Base-by-base conservation (phyloP, 1,140 invertebrate species). In the Drosophila carrolli region DNA sequence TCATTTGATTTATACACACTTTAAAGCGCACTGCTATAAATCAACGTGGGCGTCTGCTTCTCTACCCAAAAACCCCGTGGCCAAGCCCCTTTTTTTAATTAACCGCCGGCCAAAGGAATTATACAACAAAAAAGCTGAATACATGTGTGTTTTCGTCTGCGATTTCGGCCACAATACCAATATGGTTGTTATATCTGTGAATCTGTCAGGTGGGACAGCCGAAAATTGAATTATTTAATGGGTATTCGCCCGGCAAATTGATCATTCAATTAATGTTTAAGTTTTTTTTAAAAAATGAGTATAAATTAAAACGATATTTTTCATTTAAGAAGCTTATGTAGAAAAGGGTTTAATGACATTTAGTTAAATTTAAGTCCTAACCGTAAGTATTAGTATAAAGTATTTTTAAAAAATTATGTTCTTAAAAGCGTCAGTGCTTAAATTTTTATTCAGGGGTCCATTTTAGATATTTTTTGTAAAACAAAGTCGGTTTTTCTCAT, bases 31-130 rank as follows among this genome's bases (percentile, higher is more conserved):
- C 14, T 46, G 41, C 65, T 50, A 85, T 85, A 86, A 86, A 85
- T 85, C 82, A 85, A 75, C 70, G 81, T 78, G 75, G 74, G 81
- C 77, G 56, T 78, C 82, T 70, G 55, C 56, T 43, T 16, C 11
- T n/a, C 10, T 14, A 14, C n/a, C 46, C 44, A n/a, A 46, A 66
- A 51, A n/a, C 19, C 62, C 40, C 13, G 51, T 40, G 40, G 82
- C 78, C 82, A 85, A 86, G 78, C 81, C 82, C 47, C 65, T 85
- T 77, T 81, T 77, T 85, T 85, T 86, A 85, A 85, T 88, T 82
- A 82, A 82, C 75, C 75, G 61, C 43, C 74, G 59, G 50, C 53
- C 56, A 75, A 66, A 75, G 72, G 71, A 75, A 75, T 62, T 43
- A 54, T 71, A 67, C 37, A 58, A 53, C 50, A 74, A 55, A 62